Base-by-base conservation (phyloP, 2,797 vertebrate species). In the Synanceia verrucosa region DNA sequence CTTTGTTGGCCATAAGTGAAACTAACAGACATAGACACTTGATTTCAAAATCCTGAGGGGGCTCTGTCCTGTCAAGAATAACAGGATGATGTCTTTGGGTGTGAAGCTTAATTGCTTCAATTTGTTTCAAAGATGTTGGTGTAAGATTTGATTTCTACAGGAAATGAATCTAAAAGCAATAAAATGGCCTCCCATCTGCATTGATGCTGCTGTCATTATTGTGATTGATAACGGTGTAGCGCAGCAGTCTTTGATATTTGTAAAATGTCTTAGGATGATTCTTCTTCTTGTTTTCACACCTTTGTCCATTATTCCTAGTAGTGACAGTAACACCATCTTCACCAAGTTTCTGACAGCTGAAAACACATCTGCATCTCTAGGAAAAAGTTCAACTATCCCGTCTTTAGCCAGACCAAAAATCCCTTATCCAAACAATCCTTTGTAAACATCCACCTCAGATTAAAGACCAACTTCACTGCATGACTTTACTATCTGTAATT, bases 1-100 rank as follows among this genome's bases (percentile, higher is more conserved):
- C 79, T 76, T 79, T 81, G 76, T 78, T 46, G 24, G 58, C 43
- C 71, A 73, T 62, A 77, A 77, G 47, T 69, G 69, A 65, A 73
- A 73, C 58, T 71, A 81, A 86, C 51, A 67, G 51, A 72, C 62
- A 66, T 16, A n/a, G 74, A 78, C 72, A 63, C 55, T 65, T 67
- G 41, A 76, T 75, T 84, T 65, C 19, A 60, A 62, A n/a, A 82
- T 66, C 67, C 64, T 43, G 11, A 19, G 44, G 47, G 7, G 37
- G 55, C 2, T 41, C 2, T 51, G 41, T 23, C 59, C 58, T 48
- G 63, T 81, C 57, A 74, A 51, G 26, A 67, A 79, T 68, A 67
- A 59, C 61, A 52, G 33, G 63, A 48, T 60, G n/a, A 51, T 23
- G 46, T 63, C 39, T 65, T 47, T 34, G 53, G 73, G 55, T 79